Percentiles rank a stretch among this genome's conserved stretches.
phyloP scores from a whole-genome alignment of 2,797 vertebrate genomes.

The Cuculus canorus region DNA sequence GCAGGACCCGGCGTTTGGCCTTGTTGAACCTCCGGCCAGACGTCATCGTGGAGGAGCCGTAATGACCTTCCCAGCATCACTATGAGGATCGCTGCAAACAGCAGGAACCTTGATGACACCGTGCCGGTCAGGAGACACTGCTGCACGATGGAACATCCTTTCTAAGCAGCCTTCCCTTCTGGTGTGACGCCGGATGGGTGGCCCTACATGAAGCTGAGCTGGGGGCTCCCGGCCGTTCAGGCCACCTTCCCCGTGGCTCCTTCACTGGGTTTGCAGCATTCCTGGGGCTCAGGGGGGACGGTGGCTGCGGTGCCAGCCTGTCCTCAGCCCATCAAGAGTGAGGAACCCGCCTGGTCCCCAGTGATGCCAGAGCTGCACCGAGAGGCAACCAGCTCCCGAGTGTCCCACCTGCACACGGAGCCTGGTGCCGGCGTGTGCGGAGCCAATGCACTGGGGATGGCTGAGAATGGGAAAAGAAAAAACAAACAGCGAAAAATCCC shows the following conservation, averaged over 20 bases:
- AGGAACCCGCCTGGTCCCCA: accelerated
- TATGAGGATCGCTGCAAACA: accelerated
- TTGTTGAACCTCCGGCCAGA: too few species aligned
- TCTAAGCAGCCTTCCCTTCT: neutral
- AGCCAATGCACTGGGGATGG: accelerated
- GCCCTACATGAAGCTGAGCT: accelerated
- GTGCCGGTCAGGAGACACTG: neutral
- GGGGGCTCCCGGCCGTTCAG: neutral
- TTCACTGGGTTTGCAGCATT: accelerated
- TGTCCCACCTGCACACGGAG: accelerated
- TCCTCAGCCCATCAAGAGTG: neutral
- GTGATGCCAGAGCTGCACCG: neutral
- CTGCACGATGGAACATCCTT: accelerated
- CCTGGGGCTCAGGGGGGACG: accelerated
- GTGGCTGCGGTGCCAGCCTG: accelerated
- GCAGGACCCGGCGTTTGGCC: too few species aligned
- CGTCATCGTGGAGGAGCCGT: neutral
- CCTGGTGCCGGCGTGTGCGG: accelerated
- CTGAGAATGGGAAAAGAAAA: accelerated
- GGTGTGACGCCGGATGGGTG: accelerated
- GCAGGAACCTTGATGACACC: neutral
- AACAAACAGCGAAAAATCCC: too few species aligned
- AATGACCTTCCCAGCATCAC: neutral
- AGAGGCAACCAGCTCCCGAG: accelerated
- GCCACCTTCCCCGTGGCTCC: neutral